Conservation (phyloP, 2,113 vertebrate genomes). For the Rhabdornis inornatus region DNA sequence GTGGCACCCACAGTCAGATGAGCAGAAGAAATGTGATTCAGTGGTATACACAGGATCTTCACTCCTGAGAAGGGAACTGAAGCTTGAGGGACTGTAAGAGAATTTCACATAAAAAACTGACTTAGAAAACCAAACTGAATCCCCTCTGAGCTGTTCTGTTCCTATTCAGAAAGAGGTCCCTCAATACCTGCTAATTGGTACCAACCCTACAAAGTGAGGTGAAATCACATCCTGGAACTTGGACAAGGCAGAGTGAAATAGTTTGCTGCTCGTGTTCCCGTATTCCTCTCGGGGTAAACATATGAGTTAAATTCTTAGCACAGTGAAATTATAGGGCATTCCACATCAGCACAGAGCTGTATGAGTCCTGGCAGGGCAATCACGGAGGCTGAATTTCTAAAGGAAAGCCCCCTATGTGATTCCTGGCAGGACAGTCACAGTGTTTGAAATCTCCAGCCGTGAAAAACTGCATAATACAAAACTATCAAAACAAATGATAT, state of each 20-base stretch:
- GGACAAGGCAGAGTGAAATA: not conserved
- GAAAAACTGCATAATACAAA: constrained; percentile 46
- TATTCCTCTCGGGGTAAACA: not conserved
- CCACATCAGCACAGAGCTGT: not conserved
- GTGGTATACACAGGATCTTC: not conserved
- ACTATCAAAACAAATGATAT: constrained; percentile 59
- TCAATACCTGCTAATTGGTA: not conserved
- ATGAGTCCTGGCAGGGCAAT: constrained; percentile 23
- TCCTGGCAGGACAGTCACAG: constrained; percentile 51
- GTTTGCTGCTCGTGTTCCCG: not conserved
- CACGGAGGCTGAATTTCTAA: constrained; percentile 23
- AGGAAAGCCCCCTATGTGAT: constrained; percentile 34
- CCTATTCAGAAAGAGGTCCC: not conserved
- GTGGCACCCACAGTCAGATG: not conserved
- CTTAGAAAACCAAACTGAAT: not conserved
- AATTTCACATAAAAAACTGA: not conserved
- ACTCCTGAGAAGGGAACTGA: not conserved
- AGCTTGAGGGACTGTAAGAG: not conserved
- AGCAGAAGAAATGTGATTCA: not conserved
- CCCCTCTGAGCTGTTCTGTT: not conserved
- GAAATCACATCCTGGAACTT: not conserved
- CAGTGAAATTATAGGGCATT: not conserved
- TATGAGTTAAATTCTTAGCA: not conserved
- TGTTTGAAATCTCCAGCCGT: constrained; percentile 41
- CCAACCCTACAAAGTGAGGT: not conserved